Evolutionary conservation across 2,113 vertebrate genomes (phyloP).

Genomic region (Ceratotherium simum): DNA sequence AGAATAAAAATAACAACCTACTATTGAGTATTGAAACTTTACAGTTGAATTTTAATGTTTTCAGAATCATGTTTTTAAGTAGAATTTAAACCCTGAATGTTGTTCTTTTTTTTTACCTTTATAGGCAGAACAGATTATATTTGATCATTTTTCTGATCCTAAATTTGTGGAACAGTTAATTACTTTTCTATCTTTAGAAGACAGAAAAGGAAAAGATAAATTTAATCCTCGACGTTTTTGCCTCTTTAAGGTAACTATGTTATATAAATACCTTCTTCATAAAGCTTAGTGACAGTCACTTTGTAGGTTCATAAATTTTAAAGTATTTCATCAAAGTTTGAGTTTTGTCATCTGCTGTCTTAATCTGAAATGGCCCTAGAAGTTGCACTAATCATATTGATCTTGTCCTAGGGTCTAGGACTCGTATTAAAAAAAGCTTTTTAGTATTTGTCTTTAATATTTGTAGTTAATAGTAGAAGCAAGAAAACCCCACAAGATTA

Average conservation of each 20-base stretch:
- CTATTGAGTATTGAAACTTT: neutral
- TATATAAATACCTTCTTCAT: neutral
- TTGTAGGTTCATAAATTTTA: neutral
- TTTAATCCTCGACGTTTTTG: conserved; percentile 98
- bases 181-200: conserved; percentile 97
- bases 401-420: neutral
- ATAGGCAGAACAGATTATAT: conserved; percentile 96
- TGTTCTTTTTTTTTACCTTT: conserved; percentile 65
- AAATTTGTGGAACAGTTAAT: conserved; percentile 96
- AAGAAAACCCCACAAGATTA: neutral
- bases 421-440: neutral
- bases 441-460: neutral
- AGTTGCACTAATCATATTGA: neutral
- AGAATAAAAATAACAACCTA: neutral
- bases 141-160: conserved; percentile 96
- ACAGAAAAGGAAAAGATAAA: conserved; percentile 99
- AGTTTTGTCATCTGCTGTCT: neutral
- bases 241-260: conserved; percentile 95
- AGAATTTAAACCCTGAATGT: conserved; percentile 61
- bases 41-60: conserved; percentile 34
- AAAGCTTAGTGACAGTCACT: neutral
- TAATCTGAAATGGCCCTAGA: neutral
- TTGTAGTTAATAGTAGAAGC: neutral
- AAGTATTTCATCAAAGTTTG: conserved; percentile 23
- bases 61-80: conserved; percentile 50